Base-by-base conservation (phyloP, 2,113 vertebrate species). In the Misgurnus mizolepis region DNA sequence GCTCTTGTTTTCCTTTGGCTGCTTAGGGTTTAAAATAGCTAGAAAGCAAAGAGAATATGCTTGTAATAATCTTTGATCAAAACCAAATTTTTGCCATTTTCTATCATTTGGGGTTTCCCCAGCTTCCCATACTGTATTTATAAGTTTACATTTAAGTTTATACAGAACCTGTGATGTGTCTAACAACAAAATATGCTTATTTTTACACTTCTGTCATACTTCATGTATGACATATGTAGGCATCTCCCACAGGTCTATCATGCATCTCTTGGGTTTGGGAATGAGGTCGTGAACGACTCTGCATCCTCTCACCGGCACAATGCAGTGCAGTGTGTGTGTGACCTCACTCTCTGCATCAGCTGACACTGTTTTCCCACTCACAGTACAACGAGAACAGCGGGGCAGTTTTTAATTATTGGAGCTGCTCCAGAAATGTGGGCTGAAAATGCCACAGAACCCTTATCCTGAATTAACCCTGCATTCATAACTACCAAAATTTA, bases 1-100 rank as follows among this genome's bases (percentile, higher is more conserved):
- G 91, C 97, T 98, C 88, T 99, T 99, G 82, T 95, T 97, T 90
- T 99, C 98, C 92, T 99, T 99, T 3, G 98, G 98, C 76, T 96
- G 96, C 87, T 99, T 99, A 7, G 98, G 98, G 84, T 99, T 99
- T 83, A 98, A 69, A 79, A 99, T 99, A 39, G 97, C 98, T 99
- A 2, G 66, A 88, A 88, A 47, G 18, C 88, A 77, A 88, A 83
- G 39, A 55, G 17, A 60, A 66, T 27, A 55, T 18, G 6, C 65
- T 22, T 34, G 47, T 53, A 41, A 53, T 15, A 58, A 58, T 72
- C 55, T n/a, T 58, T n/a, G 22, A 22, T 22, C 22, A 22, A 22
- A 22, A 22, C 22, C 22, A 22, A 22, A 22, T 22, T 22, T 22
- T 22, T 22, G 22, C 43, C 43, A 45, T 45, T 45, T 45, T 45